These are phyloP conservation scores for Aphelenchoides fujianensis DNA, from an alignment of 1,140 invertebrate species.

Conservation along the genomic window DNA sequence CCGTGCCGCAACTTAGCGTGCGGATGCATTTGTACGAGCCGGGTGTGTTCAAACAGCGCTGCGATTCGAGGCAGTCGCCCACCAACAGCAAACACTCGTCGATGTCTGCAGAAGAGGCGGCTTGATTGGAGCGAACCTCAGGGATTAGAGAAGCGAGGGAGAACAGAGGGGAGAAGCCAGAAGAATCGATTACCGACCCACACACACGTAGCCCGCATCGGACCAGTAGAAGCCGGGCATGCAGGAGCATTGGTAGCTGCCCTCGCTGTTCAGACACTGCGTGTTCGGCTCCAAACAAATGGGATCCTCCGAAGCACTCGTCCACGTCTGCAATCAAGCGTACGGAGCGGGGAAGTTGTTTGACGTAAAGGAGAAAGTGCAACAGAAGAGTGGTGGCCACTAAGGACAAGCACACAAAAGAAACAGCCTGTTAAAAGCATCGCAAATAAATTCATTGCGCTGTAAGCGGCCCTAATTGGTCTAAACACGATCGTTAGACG, in stretches of 20 bases:
- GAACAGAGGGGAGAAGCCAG: conserved; percentile 22
- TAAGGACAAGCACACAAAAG: too few relatives aligned
- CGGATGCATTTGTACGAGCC: conserved; percentile 70
- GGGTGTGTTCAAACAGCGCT: conserved; percentile 61
- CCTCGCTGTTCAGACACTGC: conserved; percentile 42
- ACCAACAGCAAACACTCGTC: conserved; percentile 59
- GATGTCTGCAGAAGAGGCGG: conserved; percentile 43
- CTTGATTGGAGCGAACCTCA: conserved; percentile 12
- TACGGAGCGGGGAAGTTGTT: neutral
- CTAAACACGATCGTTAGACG: too few relatives aligned
- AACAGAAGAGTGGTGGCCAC: neutral
- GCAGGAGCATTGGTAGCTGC: conserved; percentile 43
- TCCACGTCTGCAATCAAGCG: conserved; percentile 34
- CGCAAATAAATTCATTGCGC: neutral
- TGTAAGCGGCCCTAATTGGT: neutral
- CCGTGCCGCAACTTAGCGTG: conserved; percentile 84
- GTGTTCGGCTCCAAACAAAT: conserved; percentile 43
- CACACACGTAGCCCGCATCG: conserved; percentile 34
- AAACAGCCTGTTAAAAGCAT: neutral
- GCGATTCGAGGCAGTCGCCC: conserved; percentile 57
- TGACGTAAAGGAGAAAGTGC: neutral
- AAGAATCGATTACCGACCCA: conserved; percentile 28
- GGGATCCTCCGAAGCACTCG: conserved; percentile 29
- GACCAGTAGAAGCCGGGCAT: conserved; percentile 45
- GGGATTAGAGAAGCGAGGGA: neutral